Base-by-base conservation (phyloP, 2,113 vertebrate species). In the Jacana jacana region DNA sequence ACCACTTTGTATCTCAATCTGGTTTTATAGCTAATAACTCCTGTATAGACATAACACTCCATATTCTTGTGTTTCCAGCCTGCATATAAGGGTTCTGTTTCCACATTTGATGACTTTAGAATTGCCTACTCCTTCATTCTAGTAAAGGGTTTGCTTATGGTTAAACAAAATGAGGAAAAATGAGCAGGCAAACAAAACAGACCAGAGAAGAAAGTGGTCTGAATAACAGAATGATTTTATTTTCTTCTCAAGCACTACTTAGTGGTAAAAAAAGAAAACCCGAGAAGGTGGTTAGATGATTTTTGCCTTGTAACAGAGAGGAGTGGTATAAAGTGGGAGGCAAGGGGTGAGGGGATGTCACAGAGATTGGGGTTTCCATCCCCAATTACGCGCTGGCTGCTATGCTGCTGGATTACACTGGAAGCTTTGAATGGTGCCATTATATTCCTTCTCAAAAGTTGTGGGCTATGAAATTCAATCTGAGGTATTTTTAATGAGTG, bases 391-490 rank as follows among this genome's bases (percentile, higher is more conserved):
- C 1, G 0, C 58, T 83, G 91, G 84, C 92, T 96, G 66, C 58
- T 51, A 9, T 0, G 0, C 70, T 90, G 69, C 75, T 78, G 75
- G 88, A 61, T 95, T 94, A 76, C 80, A 40, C 93, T 11, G 28
- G 28, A 54, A 61, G 55, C 60, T 69, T 93, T 98, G 96, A 98
- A 98, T 98, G 96, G 95, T 70, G 68, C 93, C 88, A 97, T 98
- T 98, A 97, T 98, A 91, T 57, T 88, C 64, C 33, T 71, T 55
- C 91, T 92, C 90, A 39, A 72, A 96, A 96, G 91, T 81, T 65
- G 58, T 78, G 86, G 85, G 69, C 95, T 95, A 94, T 96, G 98
- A 98, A 98, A 98, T 96, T 95, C 96, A 97, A 94, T 97, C 98
- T 86, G 95, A 95, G 97, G 92, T 89, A 96, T 95, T 97, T 97